Conservation (phyloP, 2,888 invertebrate species). For the Sphecodes monilicornis region DNA sequence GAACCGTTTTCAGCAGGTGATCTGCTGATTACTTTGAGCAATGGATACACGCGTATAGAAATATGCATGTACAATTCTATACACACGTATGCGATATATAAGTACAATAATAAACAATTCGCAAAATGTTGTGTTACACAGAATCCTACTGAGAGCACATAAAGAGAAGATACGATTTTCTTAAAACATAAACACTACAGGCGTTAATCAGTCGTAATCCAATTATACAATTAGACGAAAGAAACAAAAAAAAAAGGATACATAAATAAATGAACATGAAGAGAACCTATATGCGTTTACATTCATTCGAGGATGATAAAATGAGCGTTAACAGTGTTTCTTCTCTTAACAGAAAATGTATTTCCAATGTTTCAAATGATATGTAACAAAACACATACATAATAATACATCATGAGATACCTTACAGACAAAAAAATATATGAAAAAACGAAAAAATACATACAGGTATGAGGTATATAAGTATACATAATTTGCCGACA, state of each 20-base stretch:
- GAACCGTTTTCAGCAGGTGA: background rate
- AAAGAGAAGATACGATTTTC: constrained; percentile 32
- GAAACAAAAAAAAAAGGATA: background rate
- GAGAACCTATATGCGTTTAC: background rate
- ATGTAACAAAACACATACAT: constrained; percentile 51
- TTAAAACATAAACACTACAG: constrained; percentile 39
- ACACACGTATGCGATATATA: background rate
- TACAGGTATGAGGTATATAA: constrained; percentile 42
- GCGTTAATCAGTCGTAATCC: constrained; percentile 15
- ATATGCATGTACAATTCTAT: background rate
- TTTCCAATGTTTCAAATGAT: constrained; percentile 56
- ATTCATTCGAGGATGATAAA: constrained; percentile 34
- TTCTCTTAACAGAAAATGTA: constrained; percentile 64
- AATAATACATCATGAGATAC: constrained; percentile 42
- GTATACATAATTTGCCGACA: constrained; percentile 49
- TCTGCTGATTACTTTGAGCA: constrained; percentile 22
- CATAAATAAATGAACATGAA: constrained; percentile 12
- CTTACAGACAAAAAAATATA: constrained; percentile 34
- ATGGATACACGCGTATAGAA: background rate
- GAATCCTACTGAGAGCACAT: constrained; percentile 45
- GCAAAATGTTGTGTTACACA: constrained; percentile 43
- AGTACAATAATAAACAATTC: constrained; percentile 24
- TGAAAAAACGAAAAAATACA: constrained; percentile 18
- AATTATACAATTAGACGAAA: background rate
- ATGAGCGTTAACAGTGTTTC: constrained; percentile 34